Conservation (phyloP, 92 coral and sea anemone species). For the Desmophyllum pertusum region DNA sequence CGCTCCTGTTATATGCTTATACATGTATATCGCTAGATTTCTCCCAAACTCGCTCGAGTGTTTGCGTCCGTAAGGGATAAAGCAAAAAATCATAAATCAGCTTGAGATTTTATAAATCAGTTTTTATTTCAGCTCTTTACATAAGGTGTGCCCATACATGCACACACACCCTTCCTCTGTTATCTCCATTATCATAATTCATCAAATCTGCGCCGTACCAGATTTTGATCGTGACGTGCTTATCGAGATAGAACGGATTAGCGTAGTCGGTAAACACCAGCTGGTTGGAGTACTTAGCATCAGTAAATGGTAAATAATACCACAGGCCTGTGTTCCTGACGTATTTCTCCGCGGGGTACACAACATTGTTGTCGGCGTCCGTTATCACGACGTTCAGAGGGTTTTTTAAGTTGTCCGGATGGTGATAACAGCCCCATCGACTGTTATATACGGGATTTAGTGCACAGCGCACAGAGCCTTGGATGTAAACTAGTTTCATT, state of each 20-base stretch:
- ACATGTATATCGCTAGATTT: too few species aligned
- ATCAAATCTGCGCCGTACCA: constrained; percentile 81
- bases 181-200: constrained; percentile 45
- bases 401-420: constrained; percentile 3
- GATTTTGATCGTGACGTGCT: constrained; percentile 24
- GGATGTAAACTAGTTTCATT: constrained; percentile 55
- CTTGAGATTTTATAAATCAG: not conserved
- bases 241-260: constrained; percentile 73
- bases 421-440: constrained; percentile 71
- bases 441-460: constrained; percentile 32
- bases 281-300: constrained; percentile 61
- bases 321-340: constrained; percentile 46
- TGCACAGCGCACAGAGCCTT: constrained; percentile 61
- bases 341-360: constrained; percentile 40
- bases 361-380: constrained; percentile 43
- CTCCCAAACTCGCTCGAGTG: too few species aligned
- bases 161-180: constrained; percentile 72
- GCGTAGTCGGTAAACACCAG: constrained; percentile 75
- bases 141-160: constrained; percentile 67
- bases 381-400: constrained; percentile 58
- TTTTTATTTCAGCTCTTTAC: constrained; percentile 4
- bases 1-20: too few species aligned
- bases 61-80: too few species aligned
- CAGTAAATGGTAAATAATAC: constrained; percentile 75
- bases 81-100: too few species aligned